phyloP scores from a whole-genome alignment of 2,113 vertebrate genomes.

The Porphyrio hochstetteri region DNA sequence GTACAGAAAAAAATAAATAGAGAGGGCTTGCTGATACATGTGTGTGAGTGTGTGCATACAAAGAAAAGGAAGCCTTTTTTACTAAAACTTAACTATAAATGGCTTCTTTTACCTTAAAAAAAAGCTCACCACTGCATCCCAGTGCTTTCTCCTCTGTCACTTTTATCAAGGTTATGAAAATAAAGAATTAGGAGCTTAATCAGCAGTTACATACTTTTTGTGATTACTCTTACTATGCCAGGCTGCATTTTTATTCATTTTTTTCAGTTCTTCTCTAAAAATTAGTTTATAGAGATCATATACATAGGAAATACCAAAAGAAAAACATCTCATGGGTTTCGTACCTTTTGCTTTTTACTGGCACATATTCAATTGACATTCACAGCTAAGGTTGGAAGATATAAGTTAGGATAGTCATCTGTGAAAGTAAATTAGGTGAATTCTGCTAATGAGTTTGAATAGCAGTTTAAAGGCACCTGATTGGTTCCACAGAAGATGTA shows the following conservation, averaged over 20 bases:
- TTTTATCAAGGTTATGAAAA: slow-evolving; percentile 23
- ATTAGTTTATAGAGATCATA: neutral
- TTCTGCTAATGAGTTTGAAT: neutral
- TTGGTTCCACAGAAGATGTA: neutral
- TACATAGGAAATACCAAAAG: neutral
- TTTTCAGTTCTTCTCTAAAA: neutral
- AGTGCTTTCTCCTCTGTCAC: slow-evolving; percentile 9
- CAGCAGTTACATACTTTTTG: slow-evolving; percentile 25
- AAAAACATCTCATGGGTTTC: neutral
- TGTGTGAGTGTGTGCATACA: neutral
- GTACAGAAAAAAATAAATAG: slow-evolving; percentile 58
- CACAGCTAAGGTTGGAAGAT: neutral
- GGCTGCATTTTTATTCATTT: neutral
- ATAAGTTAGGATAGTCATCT: neutral
- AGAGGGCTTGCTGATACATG: slow-evolving; percentile 5
- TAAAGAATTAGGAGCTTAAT: slow-evolving; percentile 30
- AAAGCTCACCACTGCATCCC: neutral
- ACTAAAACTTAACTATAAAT: neutral
- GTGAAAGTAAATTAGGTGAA: slow-evolving; percentile 7
- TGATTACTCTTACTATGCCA: neutral
- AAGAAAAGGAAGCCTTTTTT: neutral
- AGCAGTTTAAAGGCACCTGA: neutral
- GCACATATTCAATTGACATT: neutral
- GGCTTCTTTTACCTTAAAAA: slow-evolving; percentile 51
- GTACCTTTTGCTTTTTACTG: neutral